These are phyloP conservation scores for Heteractis magnifica DNA, from an alignment of 92 coral and sea anemone species.

Conservation along the genomic window DNA sequence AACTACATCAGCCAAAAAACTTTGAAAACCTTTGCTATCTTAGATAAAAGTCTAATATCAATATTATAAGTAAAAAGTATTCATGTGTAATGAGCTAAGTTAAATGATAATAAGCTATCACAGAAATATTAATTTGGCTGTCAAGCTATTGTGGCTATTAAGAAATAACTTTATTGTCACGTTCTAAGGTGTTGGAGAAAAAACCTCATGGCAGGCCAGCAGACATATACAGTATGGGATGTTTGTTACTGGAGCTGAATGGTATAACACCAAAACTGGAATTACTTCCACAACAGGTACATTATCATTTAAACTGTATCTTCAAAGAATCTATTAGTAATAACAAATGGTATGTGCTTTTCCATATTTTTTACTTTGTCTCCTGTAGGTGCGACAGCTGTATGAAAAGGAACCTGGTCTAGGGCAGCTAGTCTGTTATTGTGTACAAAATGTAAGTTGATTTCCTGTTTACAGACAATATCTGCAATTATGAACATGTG, in stretches of 20 bases:
- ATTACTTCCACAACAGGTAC: slow-evolving; percentile 41
- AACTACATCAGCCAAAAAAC: neutral
- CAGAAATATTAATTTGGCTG: too few species aligned
- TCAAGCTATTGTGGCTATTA: too few species aligned
- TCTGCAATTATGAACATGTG: neutral
- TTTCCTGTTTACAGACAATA: neutral
- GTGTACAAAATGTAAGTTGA: neutral
- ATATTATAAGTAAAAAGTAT: too few species aligned
- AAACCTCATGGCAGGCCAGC: slow-evolving; percentile 85
- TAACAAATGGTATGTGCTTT: neutral
- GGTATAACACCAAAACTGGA: slow-evolving; percentile 50
- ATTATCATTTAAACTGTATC: neutral
- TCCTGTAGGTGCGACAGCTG: neutral
- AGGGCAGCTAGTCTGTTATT: neutral
- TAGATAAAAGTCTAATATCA: too few species aligned
- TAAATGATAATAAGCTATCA: too few species aligned
- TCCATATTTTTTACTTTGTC: neutral
- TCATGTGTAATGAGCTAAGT: too few species aligned
- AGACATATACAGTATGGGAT: slow-evolving; percentile 66
- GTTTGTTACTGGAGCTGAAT: slow-evolving; percentile 59
- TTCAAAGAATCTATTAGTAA: neutral
- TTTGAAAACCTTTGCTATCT: too few species aligned
- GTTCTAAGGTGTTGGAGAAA: slow-evolving; percentile 44
- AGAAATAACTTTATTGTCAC: neutral
- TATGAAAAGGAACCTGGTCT: neutral